Evolutionary conservation across 2,113 vertebrate species (phyloP), one percentile per base, ranked within the genome.

Genomic region (Deroptyus accipitrinus): DNA sequence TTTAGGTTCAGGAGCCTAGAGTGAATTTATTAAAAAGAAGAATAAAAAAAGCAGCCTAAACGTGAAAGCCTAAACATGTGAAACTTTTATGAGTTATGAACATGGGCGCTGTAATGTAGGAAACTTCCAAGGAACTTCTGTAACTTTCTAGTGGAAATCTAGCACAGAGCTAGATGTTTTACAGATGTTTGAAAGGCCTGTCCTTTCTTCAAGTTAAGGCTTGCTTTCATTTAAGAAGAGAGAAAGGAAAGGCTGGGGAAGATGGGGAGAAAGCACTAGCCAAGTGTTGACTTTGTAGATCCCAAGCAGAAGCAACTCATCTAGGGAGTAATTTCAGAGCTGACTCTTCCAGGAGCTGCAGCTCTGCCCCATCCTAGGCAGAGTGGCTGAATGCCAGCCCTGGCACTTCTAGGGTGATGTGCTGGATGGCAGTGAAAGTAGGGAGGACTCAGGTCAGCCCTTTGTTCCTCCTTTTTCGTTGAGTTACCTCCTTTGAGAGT

Each of bases 61-160:
- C 17, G 15, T 63, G 42, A 96, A 95, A 92, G 46, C 42, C 61
- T 88, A 83, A 83, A 51, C 12, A 48, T 6, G 42, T 86, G 76
- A 86, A 92, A 61, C 48, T 83, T 95, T 86, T 63, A 70, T 93
- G 61, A 86, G 52, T 81, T 88, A 78, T 31, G 79, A 93, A 78
- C 75, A 75, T 57, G 35, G 61, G 20, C 25, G 13, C 23, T 2
- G 1, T 0, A 0, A 24, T 78, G 42, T 49, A 70, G n/a, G 39
- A 93, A 90, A 52, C 44, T 72, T 84, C 46, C 83, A 90, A 81
- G 51, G 79, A 92, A 88, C 46, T 78, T 72, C 39, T 62, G 4
- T 44, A 46, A 35, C 33, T 67, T 95, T 93, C 85, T 81, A 74
- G 88, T 72, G 64, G 42, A 83, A 90, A 48, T 44, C 24, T 81